Evolutionary conservation across 2,113 vertebrate species (phyloP), one percentile per base, ranked within the genome.

Genomic region (Corythoichthys haematopterus): DNA sequence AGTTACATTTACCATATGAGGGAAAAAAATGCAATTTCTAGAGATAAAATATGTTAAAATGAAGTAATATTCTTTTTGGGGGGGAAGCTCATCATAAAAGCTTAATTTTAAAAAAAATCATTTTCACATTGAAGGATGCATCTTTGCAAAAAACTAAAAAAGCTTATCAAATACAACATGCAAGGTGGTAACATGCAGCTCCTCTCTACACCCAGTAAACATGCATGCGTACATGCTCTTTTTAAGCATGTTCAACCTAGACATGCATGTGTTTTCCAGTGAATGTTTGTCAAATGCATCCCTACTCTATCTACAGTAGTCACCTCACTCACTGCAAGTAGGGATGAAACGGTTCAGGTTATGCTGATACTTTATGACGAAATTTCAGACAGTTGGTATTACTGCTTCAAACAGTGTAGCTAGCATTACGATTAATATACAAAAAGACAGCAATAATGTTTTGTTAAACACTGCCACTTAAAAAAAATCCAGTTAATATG

Each of bases 201-300:
- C 40, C 4, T 65, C 36, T 69, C 61, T 53, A 68, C 35, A 59
- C 33, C 67, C 66, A 70, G 33, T 52, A 71, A 67, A 70, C 72
- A 79, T 78, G 74, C 83, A 83, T 71, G 75, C 72, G 52, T 72
- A 48, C 80, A 75, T 82, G 76, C 64, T 74, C 40, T 68, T 1
- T 64, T 64, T 48, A 76, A 50, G 50, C 72, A 77, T 85, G 81
- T 75, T 66, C 71, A 69, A 55, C 68, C 58, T 50, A 69, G 58
- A 66, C 65, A 68, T 78, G 71, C 75, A 72, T 76, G 80, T 71
- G 2, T 37, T 61, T 50, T 46, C 53, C 12, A 35, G 1, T 35
- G 8, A 53, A 28, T 3, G 9, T 53, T 53, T 10, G 52, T 28
- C 8, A 53, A 53, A 53, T 12, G 20, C 52, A 53, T 28, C 8